Evolutionary conservation across 2,113 vertebrate species (phyloP), one percentile per base, ranked within the genome.

Genomic region (Jaculus jaculus): DNA sequence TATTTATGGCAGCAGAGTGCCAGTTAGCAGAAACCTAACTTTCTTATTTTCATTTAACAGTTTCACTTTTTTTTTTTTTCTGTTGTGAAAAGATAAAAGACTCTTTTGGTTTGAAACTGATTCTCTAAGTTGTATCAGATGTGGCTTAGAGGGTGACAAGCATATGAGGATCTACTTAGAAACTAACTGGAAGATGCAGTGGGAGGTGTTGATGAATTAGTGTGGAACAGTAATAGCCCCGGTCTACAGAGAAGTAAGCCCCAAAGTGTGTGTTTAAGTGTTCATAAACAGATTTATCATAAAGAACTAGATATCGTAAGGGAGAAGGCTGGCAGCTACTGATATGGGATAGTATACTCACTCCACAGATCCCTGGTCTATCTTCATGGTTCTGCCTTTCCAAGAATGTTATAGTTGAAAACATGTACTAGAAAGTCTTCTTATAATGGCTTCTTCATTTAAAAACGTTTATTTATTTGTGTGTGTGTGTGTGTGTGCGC

Each of bases 151-250:
- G 2, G 15, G 60, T 37, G 47, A n/a, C 37, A 74, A 77, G 54
- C 47, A 69, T 4, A 24, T 24, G 18, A 65, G n/a, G 2, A 42
- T 10, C 1, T 83, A 66, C 58, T 20, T 24, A 72, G 20, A 23
- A 37, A 12, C 20, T 72, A 26, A 37, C 0, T 7, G 11, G 28
- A 8, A 63, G 7, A 58, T 30, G 18, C 2, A 71, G 8, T 17
- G 34, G 17, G 72, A 69, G 7, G 73, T 28, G 12, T 16, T 88
- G 24, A 72, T 24, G 21, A 23, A 51, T 20, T 80, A 0, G 4
- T 39, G 0, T 18, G 23, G 2, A 13, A 1, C 23, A 32, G 8
- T 30, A 21, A 1, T 69, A 66, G 20, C n/a, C 3, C 26, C 23
- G 26, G 61, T 92, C 37, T 75, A 2, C 7, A 74, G 21, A 37